Evolutionary conservation across 2,888 invertebrate species (phyloP).

Genomic region (Ochropacha duplaris): DNA sequence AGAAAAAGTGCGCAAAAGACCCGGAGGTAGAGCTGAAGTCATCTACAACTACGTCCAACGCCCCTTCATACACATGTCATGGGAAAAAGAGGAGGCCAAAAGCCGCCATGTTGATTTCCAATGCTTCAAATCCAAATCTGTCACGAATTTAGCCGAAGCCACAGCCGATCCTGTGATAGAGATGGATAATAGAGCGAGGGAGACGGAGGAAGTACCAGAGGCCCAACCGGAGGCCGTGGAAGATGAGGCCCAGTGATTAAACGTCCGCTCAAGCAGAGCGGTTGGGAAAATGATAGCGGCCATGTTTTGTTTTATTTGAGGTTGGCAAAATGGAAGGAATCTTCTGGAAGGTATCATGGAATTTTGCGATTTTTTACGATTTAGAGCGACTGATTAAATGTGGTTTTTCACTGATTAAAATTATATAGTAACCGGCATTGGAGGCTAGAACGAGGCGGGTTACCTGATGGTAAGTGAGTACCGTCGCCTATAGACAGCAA

Average conservation of each 20-base stretch:
- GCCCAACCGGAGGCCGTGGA: conserved; percentile 39
- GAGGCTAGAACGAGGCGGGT: no score
- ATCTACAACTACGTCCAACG: conserved; percentile 99
- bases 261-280: conserved; percentile 38
- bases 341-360: no score
- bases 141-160: conserved; percentile 97
- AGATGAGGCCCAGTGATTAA: conserved; percentile 29
- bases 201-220: conserved; percentile 48
- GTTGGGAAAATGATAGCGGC: conserved; percentile 34
- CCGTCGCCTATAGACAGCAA: no score
- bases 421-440: no score
- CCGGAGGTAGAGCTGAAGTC: conserved; percentile 96
- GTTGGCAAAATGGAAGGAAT: not conserved
- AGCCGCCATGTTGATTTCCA: conserved; percentile 99
- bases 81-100: conserved; percentile 99
- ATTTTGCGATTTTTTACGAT: not conserved
- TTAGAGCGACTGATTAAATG: no score
- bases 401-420: no score
- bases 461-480: no score
- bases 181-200: conserved; percentile 78
- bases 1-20: conserved; percentile 97
- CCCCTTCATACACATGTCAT: conserved; percentile 99
- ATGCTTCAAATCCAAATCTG: conserved; percentile 98
- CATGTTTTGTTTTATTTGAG: conserved; percentile 32
- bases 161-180: conserved; percentile 93